Conservation (phyloP, 2,888 invertebrate genomes). For the Tortricodes alternella region DNA sequence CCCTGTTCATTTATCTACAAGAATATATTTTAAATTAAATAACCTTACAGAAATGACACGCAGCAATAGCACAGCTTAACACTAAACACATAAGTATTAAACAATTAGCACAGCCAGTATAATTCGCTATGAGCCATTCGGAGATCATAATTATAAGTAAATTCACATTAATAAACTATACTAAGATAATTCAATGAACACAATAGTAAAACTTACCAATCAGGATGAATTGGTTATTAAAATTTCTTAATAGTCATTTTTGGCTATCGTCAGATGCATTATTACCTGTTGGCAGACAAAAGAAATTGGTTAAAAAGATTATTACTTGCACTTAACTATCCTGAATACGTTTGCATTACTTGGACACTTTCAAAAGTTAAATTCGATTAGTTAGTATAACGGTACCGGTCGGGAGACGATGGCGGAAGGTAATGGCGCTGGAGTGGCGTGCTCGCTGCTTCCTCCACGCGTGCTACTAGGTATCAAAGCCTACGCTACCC, state of each 20-base stretch:
- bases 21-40: not conserved
- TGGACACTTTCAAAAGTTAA: too few relatives aligned
- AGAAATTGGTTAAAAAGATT: not conserved
- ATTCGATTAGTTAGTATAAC: too few relatives aligned
- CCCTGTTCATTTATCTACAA: not conserved
- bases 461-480: not conserved
- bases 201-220: slow-evolving; percentile 25
- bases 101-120: slow-evolving; percentile 33
- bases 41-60: slow-evolving; percentile 33
- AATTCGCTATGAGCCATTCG: slow-evolving; percentile 20
- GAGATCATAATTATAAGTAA: not conserved
- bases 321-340: not conserved
- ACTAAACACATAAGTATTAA: slow-evolving; percentile 33
- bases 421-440: not conserved
- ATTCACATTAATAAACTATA: not conserved
- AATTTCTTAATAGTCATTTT: slow-evolving; percentile 5
- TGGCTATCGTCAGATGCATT: slow-evolving; percentile 15
- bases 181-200: not conserved
- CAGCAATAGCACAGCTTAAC: slow-evolving; percentile 45
- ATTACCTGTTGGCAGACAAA: slow-evolving; percentile 27
- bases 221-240: slow-evolving; percentile 6
- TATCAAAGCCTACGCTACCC: slow-evolving; percentile 5
- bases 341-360: too few relatives aligned
- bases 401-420: too few relatives aligned
- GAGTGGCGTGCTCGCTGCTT: not conserved